Percentiles rank a stretch among this genome's conserved stretches.
Evolutionary conservation across 2,113 vertebrate species (phyloP).

Genomic region (Odocoileus virginianus): DNA sequence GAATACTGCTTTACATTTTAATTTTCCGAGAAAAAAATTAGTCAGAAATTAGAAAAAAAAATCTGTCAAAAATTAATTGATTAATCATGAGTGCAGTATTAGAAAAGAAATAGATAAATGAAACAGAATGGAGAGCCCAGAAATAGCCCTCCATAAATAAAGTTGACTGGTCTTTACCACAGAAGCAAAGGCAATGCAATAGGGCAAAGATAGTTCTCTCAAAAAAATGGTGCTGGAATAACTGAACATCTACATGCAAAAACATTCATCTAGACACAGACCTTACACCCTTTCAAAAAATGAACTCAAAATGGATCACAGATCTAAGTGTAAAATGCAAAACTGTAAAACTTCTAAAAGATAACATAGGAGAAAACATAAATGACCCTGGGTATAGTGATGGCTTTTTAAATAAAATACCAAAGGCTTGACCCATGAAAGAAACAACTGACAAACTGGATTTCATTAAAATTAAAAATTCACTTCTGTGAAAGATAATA

Average conservation of each 20-base stretch:
- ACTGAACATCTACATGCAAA: neutral
- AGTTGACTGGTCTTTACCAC: neutral
- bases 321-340: neutral
- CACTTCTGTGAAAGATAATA: neutral
- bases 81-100: neutral
- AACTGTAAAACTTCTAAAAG: neutral
- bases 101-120: neutral
- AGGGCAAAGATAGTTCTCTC: neutral
- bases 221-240: neutral
- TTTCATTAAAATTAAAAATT: neutral
- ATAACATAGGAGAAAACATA: neutral
- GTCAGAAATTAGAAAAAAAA: neutral
- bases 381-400: neutral
- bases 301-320: neutral
- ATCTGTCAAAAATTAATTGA: neutral
- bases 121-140: neutral
- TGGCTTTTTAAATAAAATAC: neutral
- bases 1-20: neutral
- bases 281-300: neutral
- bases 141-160: neutral
- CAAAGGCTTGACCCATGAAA: neutral
- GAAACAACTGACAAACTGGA: neutral
- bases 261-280: neutral
- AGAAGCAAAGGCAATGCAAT: neutral
- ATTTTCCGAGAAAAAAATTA: neutral